Evolutionary conservation across 2,797 vertebrate genomes (phyloP), one percentile per base, ranked within the genome.

Genomic region (Vespertilio murinus): DNA sequence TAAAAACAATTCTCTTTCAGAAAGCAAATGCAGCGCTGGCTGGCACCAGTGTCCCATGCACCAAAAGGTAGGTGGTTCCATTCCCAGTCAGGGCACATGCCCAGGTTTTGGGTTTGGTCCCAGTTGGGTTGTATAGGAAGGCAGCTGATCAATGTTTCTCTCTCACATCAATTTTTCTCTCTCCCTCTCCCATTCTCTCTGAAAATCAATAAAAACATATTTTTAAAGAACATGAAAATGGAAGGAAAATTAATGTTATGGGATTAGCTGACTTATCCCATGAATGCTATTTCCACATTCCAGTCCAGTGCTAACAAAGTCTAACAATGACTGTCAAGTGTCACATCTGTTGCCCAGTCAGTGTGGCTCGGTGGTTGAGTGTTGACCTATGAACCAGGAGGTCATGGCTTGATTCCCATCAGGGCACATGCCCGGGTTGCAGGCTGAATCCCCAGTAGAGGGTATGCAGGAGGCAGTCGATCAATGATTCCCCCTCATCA

Each of bases 1-100:
- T 90, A 91, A 90, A 95, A 96, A 79, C 59, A 75, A 79, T 42
- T 71, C 40, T 61, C 40, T 86, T 20, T 49, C 9, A 89, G 59
- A 84, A 88, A 93, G 42, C 35, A 90, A 92, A 69, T 61, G 59
- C 47, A 33, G 61, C 30, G 2, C 61, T 64, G 28, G 28, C 61
- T 30, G 28, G 14, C 61, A 64, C 2, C 28, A 64, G 12, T 14
- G 59, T 64, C 30, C 59, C 28, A n/a, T 8, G 28, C 59, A 30
- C 14, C 30, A 64, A 64, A 64, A 64, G 30, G 14, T 64, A 17
- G 30, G 6, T 30, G 14, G 30, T 64, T 64, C 14, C 1, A n/a
- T 64, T 64, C 61, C 30, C 14, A n/a, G 61, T n/a, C 61, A 64
- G 61, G 28, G 14, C 61, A 64, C 30, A 64, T 64, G 14, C 61